A percentile compares a stretch with the other conserved stretches of the same genome.
Conservation (phyloP, 30 jellyfish, hydroid and myxozoan species). For the Aurelia sp. region DNA sequence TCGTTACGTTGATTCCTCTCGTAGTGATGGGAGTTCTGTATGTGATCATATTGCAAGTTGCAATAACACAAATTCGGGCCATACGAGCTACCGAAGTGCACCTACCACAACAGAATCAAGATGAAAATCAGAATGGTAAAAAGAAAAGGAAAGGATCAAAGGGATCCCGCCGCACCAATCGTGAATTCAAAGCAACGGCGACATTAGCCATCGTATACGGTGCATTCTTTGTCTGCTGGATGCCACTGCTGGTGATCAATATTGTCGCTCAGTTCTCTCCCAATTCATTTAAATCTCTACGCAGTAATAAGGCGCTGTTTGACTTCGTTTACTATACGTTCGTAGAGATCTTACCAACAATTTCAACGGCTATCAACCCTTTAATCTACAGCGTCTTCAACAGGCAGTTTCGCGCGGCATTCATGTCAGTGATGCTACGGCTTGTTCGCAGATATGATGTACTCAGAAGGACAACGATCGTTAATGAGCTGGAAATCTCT, state of each 20-base stretch:
- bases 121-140: slow-evolving; percentile 27
- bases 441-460: slow-evolving; percentile 42
- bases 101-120: slow-evolving; percentile 26
- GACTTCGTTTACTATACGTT: slow-evolving; percentile 68
- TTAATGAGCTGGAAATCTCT: slow-evolving; percentile 41
- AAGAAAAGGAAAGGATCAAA: slow-evolving; percentile 50
- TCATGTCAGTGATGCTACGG: slow-evolving; percentile 60
- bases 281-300: slow-evolving; percentile 20
- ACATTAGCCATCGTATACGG: slow-evolving; percentile 92
- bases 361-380: slow-evolving; percentile 87
- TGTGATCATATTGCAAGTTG: slow-evolving; percentile 76
- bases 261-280: slow-evolving; percentile 35
- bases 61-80: slow-evolving; percentile 85
- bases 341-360: slow-evolving; percentile 77
- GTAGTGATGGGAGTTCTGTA: slow-evolving; percentile 73
- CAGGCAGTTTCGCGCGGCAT: slow-evolving; percentile 84
- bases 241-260: slow-evolving; percentile 80
- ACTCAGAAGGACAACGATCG: slow-evolving; percentile 35
- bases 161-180: slow-evolving; percentile 68
- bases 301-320: slow-evolving; percentile 25
- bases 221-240: slow-evolving; percentile 92
- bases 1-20: slow-evolving; percentile 77
- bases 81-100: slow-evolving; percentile 80
- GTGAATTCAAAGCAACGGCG: slow-evolving; percentile 93
- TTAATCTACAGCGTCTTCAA: slow-evolving; percentile 76